Base-by-base conservation (phyloP, 2,888 invertebrate genomes). In the Himalopsyche japonica region DNA sequence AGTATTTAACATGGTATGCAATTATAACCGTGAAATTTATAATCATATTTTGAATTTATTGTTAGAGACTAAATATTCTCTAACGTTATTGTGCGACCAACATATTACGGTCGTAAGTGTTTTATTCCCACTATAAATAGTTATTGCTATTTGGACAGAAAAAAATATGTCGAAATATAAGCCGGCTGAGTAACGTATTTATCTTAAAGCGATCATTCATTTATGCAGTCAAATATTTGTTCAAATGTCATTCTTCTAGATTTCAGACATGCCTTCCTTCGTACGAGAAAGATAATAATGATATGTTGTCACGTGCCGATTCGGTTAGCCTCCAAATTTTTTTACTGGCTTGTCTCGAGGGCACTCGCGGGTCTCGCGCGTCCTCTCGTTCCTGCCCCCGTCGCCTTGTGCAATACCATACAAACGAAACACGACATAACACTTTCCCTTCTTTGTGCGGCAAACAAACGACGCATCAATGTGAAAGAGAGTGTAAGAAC, bases 331-430 rank as follows among this genome's bases (percentile, higher is more conserved):
- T 70, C 24, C 70, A 27, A 27, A 6, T 15, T 27, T 27, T 70
- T 70, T 70, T 30, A 27, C 64, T 27, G 70, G 12, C 70, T 24
- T 43, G 43, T 70, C 27, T 70, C 70, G 70, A 24, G 57, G 20
- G 30, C 70, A 70, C 24, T 70, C 24, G 70, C 90, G 91, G 90
- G 90, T 91, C 92, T 92, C 91, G 91, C 90, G 90, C 88, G 78
- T 79, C 76, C 49, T 79, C 86, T 64, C 37, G 37, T 37, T 8
- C 85, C 82, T 43, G 49, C 43, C 43, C 43, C 15, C 70, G 70
- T 27, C 12, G 70, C 27, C 12, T 70, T 70, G 70, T 27, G 15
- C 70, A 70, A 70, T 27, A 70, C 70, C 5, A 43, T 15, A 15
- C 43, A 43, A 43, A 70, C 70, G 27, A 8, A 57, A 57, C 57